Percentiles rank a stretch among this genome's conserved stretches.
Conservation (phyloP, 2,888 invertebrate species). For the Watsonalla cultraria region DNA sequence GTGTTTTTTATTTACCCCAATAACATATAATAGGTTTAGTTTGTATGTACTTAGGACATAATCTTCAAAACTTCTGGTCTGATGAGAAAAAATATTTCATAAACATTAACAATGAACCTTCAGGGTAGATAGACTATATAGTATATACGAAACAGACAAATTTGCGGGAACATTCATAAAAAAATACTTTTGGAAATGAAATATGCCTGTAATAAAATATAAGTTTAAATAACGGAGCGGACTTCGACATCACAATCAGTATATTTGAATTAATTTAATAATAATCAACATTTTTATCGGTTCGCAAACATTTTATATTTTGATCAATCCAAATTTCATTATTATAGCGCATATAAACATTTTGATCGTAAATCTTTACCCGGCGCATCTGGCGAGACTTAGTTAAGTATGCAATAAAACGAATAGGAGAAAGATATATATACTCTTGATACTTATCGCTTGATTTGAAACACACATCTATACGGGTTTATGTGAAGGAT, state of each 20-base stretch:
- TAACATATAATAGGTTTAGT: no score
- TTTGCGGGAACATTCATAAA: no score
- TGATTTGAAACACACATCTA: neutral
- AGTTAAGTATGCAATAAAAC: constrained; percentile 1
- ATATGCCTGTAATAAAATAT: no score
- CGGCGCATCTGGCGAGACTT: neutral
- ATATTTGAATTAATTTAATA: neutral
- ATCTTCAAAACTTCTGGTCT: no score
- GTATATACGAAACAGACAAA: no score
- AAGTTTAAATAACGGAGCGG: no score
- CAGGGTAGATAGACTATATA: no score
- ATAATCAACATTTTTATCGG: neutral
- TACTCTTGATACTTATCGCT: neutral
- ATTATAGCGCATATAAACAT: neutral
- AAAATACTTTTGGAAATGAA: no score
- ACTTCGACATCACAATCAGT: neutral
- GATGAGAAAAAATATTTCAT: no score
- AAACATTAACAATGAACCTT: no score
- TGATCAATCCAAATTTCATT: neutral
- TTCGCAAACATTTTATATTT: neutral
- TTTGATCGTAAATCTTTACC: neutral
- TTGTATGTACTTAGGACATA: no score
- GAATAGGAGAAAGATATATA: neutral
- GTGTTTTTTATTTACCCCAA: no score
- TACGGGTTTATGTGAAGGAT: neutral